Evolutionary conservation across 37 sponge, comb jelly and placozoan genomes (phyloP).

Genomic region (Dysidea cf. avara): DNA sequence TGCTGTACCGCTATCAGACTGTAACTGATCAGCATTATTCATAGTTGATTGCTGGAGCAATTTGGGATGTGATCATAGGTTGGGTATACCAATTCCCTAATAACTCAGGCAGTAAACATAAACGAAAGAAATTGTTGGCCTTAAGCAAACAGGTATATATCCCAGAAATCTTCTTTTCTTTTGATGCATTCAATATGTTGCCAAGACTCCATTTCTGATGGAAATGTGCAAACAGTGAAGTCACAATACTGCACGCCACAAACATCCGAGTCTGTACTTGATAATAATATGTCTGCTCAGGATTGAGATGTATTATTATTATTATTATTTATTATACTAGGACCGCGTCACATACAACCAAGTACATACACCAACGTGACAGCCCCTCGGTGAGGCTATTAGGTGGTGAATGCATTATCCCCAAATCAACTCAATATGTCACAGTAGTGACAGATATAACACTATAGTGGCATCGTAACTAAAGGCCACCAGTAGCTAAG

Average conservation of each 20-base stretch:
- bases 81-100: slow-evolving; percentile 48
- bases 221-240: slow-evolving; percentile 48
- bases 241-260: slow-evolving; percentile 46
- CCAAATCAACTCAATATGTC: too few species aligned
- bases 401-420: too few species aligned
- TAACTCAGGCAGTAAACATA: slow-evolving; percentile 37
- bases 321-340: too few species aligned
- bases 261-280: slow-evolving; percentile 45
- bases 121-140: slow-evolving; percentile 5
- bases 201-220: not conserved
- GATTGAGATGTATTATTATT: not conserved
- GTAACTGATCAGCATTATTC: too few species aligned
- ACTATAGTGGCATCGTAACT: too few species aligned
- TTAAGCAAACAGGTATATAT: not conserved
- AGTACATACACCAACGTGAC: too few species aligned
- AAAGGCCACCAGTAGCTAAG: too few species aligned
- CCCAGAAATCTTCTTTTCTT: slow-evolving; percentile 22
- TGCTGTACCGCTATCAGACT: too few species aligned
- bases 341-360: too few species aligned
- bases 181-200: slow-evolving; percentile 34
- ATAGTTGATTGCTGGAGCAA: too few species aligned
- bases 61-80: not conserved
- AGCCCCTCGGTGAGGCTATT: too few species aligned
- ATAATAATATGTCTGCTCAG: slow-evolving; percentile 30
- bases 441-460: too few species aligned